phyloP scores from a whole-genome alignment of 2,113 vertebrate species.

The Rhabdomys dilectus region DNA sequence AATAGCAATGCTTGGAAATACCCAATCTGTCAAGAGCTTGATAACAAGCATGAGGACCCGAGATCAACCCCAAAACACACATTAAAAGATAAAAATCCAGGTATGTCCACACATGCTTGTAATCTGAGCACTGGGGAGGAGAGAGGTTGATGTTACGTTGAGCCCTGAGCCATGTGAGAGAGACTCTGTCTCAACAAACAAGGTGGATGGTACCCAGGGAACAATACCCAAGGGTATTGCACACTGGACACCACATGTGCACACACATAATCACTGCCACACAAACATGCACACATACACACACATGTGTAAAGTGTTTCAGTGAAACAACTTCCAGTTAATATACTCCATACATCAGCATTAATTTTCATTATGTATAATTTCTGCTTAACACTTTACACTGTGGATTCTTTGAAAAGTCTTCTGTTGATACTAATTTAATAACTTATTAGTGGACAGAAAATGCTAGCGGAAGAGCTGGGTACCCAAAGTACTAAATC shows the following conservation, averaged over 20 bases:
- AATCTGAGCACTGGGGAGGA: neutral
- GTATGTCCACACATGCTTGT: neutral
- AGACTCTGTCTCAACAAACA: neutral
- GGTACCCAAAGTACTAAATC: neutral
- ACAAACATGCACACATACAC: too few species aligned
- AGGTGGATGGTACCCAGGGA: neutral
- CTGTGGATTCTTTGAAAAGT: neutral
- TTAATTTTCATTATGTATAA: neutral
- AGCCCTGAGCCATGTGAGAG: neutral
- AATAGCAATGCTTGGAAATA: neutral
- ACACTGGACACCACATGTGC: neutral
- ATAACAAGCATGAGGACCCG: neutral
- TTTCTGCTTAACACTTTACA: neutral
- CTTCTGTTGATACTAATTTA: slow-evolving; percentile 18
- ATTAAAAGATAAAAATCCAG: neutral
- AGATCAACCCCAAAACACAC: neutral
- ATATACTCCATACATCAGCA: neutral
- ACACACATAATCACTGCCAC: neutral
- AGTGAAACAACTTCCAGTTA: neutral
- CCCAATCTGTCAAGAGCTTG: neutral
- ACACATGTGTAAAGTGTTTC: neutral
- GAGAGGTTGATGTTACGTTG: neutral
- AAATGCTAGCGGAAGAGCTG: neutral
- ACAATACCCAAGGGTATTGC: neutral
- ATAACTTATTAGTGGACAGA: neutral